Conservation (phyloP, 2,797 vertebrate genomes). For the Glyptemys insculpta region DNA sequence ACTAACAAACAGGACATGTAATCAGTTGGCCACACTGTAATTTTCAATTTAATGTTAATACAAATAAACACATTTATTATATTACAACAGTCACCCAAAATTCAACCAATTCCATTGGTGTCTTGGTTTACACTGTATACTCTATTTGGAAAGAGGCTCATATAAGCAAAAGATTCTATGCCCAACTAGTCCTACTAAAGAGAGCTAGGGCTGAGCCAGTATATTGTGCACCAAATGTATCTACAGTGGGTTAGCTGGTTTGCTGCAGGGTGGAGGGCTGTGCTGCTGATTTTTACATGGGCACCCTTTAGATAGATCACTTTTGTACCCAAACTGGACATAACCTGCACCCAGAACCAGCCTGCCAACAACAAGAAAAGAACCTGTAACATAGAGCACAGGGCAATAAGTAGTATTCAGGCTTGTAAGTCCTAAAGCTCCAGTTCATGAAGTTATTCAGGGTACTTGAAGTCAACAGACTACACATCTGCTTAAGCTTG, state of each 20-base stretch:
- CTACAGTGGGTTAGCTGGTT: not conserved
- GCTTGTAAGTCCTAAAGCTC: too few species aligned
- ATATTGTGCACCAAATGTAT: not conserved
- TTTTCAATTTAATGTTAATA: not conserved
- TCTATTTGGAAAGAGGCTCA: not conserved
- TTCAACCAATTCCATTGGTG: not conserved
- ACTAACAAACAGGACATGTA: not conserved
- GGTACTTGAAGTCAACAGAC: not conserved
- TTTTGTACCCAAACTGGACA: too few species aligned
- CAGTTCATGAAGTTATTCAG: not conserved
- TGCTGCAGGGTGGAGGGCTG: not conserved
- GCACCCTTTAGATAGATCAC: not conserved
- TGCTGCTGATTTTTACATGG: not conserved
- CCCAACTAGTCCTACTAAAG: fast-evolving
- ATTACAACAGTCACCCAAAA: fast-evolving
- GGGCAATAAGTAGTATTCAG: not conserved
- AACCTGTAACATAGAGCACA: fast-evolving
- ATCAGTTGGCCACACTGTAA: not conserved
- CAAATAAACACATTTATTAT: not conserved
- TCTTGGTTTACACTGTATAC: not conserved
- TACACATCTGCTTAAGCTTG: not conserved
- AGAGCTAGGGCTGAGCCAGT: not conserved
- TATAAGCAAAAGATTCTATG: not conserved
- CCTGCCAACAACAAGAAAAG: not conserved
- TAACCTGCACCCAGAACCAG: not conserved